These are phyloP conservation scores for Agapetus fuscipes DNA, from an alignment of 2,888 invertebrate species.

Conservation along the genomic window DNA sequence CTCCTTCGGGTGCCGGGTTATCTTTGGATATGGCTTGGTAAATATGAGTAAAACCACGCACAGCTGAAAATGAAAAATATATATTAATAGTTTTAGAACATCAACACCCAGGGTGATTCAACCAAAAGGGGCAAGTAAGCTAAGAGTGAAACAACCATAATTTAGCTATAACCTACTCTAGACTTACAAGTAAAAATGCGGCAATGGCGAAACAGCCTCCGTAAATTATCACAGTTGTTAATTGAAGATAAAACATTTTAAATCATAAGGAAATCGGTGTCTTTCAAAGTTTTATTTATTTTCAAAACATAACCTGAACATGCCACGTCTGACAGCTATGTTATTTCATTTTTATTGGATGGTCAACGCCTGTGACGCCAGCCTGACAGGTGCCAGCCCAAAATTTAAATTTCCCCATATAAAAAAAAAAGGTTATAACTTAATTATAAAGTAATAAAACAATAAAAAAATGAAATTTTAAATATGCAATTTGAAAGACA, in stretches of 20 bases:
- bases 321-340: not conserved
- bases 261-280: not conserved
- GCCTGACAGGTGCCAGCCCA: not conserved
- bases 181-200: conserved; percentile 12
- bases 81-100: too few species aligned
- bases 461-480: too few species aligned
- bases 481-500: too few species aligned
- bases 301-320: not conserved
- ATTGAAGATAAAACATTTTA: conserved; percentile 18
- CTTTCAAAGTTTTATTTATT: not conserved
- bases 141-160: too few species aligned
- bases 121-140: too few species aligned
- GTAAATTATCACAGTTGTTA: conserved; percentile 15
- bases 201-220: conserved; percentile 15
- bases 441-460: too few species aligned
- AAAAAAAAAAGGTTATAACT: too few species aligned
- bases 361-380: too few species aligned
- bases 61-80: conserved; percentile 40
- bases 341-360: too few species aligned
- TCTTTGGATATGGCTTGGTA: conserved; percentile 56
- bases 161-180: too few species aligned
- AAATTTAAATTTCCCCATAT: too few species aligned
- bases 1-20: conserved; percentile 64
- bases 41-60: conserved; percentile 49
- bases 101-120: too few species aligned